These are phyloP conservation scores for Zygogramma bicolorata DNA, from an alignment of 2,888 invertebrate genomes.

Conservation along the genomic window DNA sequence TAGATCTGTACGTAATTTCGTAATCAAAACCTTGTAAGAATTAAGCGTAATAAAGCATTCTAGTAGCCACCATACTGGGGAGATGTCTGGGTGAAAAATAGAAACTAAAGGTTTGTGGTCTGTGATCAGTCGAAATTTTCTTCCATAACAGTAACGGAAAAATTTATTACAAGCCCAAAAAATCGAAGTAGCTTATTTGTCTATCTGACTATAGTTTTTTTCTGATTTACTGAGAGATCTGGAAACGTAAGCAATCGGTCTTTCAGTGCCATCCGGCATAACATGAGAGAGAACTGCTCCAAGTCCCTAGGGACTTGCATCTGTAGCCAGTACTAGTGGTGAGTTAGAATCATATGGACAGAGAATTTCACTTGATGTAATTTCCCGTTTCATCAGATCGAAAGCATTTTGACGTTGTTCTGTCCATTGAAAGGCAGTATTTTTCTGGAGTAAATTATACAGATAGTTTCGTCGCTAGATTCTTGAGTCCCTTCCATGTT, in stretches of 20 bases:
- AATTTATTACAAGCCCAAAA: neutral
- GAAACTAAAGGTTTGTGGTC: too few species aligned
- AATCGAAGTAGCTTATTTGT: neutral
- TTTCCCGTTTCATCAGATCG: neutral
- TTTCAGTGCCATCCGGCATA: conserved; percentile 19
- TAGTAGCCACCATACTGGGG: neutral
- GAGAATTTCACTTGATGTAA: neutral
- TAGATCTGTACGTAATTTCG: neutral
- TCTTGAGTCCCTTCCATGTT: too few species aligned
- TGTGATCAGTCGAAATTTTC: too few species aligned
- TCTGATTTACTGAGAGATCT: neutral
- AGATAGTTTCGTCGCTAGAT: too few species aligned
- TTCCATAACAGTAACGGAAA: neutral
- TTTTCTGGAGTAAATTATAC: neutral
- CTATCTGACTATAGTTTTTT: neutral
- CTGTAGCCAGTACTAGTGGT: conserved; percentile 25
- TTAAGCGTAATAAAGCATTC: neutral
- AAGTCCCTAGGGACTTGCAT: conserved; percentile 27
- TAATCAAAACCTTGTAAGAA: neutral
- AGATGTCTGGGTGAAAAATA: too few species aligned
- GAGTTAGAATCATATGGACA: conserved; percentile 31
- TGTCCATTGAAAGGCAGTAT: neutral
- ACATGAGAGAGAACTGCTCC: conserved; percentile 26
- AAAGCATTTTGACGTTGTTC: neutral
- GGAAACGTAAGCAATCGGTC: neutral